phyloP scores from a whole-genome alignment of 2,888 invertebrate genomes.

The Heliconius ethilla region DNA sequence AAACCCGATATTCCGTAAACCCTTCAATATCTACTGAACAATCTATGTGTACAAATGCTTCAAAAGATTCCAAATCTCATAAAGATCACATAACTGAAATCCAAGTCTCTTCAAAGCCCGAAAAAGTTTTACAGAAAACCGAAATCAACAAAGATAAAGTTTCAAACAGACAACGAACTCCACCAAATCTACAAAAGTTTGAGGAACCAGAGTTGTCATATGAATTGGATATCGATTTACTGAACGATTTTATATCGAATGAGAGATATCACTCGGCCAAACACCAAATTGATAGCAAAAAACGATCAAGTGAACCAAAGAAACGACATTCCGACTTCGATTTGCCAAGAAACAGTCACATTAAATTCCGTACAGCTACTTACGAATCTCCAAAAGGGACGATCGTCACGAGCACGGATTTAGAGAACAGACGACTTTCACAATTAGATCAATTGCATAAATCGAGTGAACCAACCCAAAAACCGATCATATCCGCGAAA shows the following conservation, averaged over 20 bases:
- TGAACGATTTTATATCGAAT: constrained; percentile 77
- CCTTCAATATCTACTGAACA: constrained; percentile 71
- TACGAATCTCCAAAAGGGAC: constrained; percentile 83
- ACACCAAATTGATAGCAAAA: constrained; percentile 66
- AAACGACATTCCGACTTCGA: constrained; percentile 79
- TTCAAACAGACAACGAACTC: constrained; percentile 69
- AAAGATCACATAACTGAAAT: constrained; percentile 88
- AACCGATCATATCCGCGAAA: constrained; percentile 71
- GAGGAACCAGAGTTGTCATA: constrained; percentile 69
- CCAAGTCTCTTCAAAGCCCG: constrained; percentile 83
- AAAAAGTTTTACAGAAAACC: constrained; percentile 60
- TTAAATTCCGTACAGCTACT: constrained; percentile 84
- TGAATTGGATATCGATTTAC: constrained; percentile 71
- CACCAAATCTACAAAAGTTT: constrained; percentile 50
- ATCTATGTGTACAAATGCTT: constrained; percentile 58
- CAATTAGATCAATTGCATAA: constrained; percentile 78
- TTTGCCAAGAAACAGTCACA: constrained; percentile 80
- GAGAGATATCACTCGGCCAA: constrained; percentile 73
- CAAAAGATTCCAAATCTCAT: constrained; percentile 52
- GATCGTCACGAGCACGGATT: constrained; percentile 78
- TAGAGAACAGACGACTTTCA: constrained; percentile 81
- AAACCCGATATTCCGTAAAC: constrained; percentile 74
- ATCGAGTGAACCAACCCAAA: constrained; percentile 56
- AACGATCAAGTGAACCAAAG: constrained; percentile 76
- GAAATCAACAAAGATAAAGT: constrained; percentile 64